A percentile compares a stretch with the other conserved stretches of the same genome.
Conservation (phyloP, 2,113 vertebrate species). For the Hippoglossus stenolepis region DNA sequence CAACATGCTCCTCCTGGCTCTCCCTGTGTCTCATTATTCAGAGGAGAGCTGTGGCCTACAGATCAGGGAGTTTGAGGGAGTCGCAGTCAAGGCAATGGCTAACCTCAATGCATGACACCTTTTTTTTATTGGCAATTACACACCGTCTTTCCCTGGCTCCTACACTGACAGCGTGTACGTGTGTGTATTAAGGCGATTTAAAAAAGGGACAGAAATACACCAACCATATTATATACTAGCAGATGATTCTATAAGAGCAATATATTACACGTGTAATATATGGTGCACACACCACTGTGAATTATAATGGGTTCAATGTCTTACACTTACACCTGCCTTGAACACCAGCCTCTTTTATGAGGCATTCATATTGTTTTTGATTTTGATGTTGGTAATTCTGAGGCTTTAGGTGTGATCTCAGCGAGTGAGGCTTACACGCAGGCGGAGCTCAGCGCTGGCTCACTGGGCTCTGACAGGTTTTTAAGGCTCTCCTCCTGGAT, state of each 20-base stretch:
- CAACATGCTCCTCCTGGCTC: constrained; percentile 22
- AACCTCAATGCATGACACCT: constrained; percentile 47
- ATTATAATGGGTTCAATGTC: background rate
- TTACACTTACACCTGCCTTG: too few relatives aligned
- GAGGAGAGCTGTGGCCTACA: constrained; percentile 19
- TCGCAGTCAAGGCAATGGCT: constrained; percentile 49
- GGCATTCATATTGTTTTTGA: background rate
- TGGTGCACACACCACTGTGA: background rate
- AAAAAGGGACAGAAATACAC: background rate
- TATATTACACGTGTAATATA: background rate
- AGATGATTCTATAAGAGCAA: background rate
- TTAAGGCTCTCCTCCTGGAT: constrained; percentile 14
- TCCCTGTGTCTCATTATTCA: background rate
- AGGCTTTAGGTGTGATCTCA: background rate
- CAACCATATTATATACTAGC: background rate
- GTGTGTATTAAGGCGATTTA: constrained; percentile 2
- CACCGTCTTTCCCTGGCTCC: background rate
- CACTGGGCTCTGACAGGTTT: constrained; percentile 29
- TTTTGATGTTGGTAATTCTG: background rate
- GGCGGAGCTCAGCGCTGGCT: background rate
- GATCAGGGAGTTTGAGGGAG: constrained; percentile 39
- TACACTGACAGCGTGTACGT: background rate
- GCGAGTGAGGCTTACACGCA: background rate
- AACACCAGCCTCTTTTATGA: background rate
- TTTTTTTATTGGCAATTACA: constrained; percentile 47